A percentile compares a stretch with the other conserved stretches of the same genome.
Conservation (phyloP, 1,140 invertebrate genomes). For the Drosophila varians region DNA sequence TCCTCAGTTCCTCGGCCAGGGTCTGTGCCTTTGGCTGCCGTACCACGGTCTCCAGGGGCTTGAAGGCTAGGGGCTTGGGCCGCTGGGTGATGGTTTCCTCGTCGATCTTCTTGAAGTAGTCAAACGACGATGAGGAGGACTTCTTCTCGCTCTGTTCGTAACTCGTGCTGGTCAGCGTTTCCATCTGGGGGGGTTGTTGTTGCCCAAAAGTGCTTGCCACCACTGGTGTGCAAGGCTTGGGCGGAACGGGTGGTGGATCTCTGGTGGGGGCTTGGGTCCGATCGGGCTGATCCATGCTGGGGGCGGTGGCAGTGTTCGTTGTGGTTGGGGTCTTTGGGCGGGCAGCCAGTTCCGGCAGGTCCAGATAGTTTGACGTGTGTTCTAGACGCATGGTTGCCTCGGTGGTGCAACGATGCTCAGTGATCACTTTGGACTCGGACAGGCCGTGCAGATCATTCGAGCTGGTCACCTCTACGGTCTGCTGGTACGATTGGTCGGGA, state of each 20-base stretch:
- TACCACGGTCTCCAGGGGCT: slow-evolving; percentile 58
- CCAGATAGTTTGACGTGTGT: slow-evolving; percentile 78
- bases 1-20: slow-evolving; percentile 71
- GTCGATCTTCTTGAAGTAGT: slow-evolving; percentile 86
- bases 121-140: slow-evolving; percentile 83
- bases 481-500: slow-evolving; percentile 62
- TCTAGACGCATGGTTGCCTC: slow-evolving; percentile 83
- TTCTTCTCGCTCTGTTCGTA: slow-evolving; percentile 76
- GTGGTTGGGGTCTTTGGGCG: slow-evolving; percentile 71
- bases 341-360: slow-evolving; percentile 68
- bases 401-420: slow-evolving; percentile 83
- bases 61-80: slow-evolving; percentile 58
- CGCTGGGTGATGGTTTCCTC: slow-evolving; percentile 57
- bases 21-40: slow-evolving; percentile 53
- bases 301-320: slow-evolving; percentile 39
- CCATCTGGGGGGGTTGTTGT: slow-evolving; percentile 43
- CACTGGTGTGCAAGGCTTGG: slow-evolving; percentile 65
- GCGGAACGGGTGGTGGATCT: slow-evolving; percentile 73
- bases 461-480: slow-evolving; percentile 60
- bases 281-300: slow-evolving; percentile 60
- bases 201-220: slow-evolving; percentile 50
- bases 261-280: slow-evolving; percentile 41
- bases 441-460: slow-evolving; percentile 79
- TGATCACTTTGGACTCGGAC: slow-evolving; percentile 82
- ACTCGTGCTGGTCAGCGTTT: slow-evolving; percentile 58